Percentiles rank a stretch among this genome's conserved stretches.
These are phyloP conservation scores for human (Homo sapiens) DNA, from an alignment of 2,113 vertebrate genomes.

Conservation along the genomic window GRCh38 chr9:81768501-81769000, in stretches of 20 bases:
- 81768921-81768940: neutral
- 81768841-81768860: neutral
- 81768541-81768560: too few relatives aligned
- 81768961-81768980: neutral
- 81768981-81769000: neutral
- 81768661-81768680: too few relatives aligned
- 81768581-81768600: too few relatives aligned
- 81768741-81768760: neutral
- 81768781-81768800: neutral
- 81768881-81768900: neutral
- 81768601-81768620: too few relatives aligned
- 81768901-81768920: neutral
- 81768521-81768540: too few relatives aligned
- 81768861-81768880: neutral
- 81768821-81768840: neutral
- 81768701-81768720: neutral
- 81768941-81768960: constrained; percentile 2
- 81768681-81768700: too few relatives aligned
- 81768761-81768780: neutral
- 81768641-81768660: too few relatives aligned
- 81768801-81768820: neutral
- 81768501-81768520: too few relatives aligned
- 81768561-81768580: too few relatives aligned
- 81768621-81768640: too few relatives aligned
- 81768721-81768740: neutral